phyloP scores from a whole-genome alignment of 2,113 vertebrate species.

The Pedetes capensis region DNA sequence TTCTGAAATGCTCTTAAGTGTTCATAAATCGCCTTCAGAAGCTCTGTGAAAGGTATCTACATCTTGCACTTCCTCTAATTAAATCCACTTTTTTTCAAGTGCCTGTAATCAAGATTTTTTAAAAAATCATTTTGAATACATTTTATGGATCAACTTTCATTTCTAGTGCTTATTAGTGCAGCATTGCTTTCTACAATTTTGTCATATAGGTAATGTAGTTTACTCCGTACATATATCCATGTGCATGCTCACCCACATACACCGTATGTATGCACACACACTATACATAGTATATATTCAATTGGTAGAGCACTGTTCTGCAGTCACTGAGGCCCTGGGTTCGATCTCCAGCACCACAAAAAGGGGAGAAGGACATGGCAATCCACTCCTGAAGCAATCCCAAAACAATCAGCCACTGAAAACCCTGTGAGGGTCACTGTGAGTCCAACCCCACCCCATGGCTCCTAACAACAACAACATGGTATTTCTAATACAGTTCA shows the following conservation, averaged over 20 bases:
- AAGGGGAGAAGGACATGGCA: no score
- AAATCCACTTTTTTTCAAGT: slow-evolving; percentile 57
- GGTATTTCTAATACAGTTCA: background rate
- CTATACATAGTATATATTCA: background rate
- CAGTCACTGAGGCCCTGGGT: no score
- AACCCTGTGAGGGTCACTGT: no score
- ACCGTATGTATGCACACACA: background rate
- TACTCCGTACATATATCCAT: background rate
- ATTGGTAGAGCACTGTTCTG: no score
- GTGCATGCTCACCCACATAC: background rate
- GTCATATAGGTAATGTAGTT: background rate
- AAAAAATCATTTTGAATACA: slow-evolving; percentile 1
- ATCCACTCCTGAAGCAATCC: no score
- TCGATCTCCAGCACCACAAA: no score
- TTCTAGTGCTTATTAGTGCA: background rate
- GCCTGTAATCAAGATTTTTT: slow-evolving; percentile 45
- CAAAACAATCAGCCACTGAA: no score
- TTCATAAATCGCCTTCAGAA: slow-evolving; percentile 33
- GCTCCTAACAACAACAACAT: no score
- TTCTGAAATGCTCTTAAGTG: slow-evolving; percentile 43
- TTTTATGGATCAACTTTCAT: background rate
- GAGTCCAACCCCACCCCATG: no score
- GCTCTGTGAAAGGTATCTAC: background rate
- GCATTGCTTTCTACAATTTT: background rate
- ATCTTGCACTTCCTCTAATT: slow-evolving; percentile 42